Conservation (phyloP, 1,140 invertebrate genomes). For the Heterodera schachtii region DNA sequence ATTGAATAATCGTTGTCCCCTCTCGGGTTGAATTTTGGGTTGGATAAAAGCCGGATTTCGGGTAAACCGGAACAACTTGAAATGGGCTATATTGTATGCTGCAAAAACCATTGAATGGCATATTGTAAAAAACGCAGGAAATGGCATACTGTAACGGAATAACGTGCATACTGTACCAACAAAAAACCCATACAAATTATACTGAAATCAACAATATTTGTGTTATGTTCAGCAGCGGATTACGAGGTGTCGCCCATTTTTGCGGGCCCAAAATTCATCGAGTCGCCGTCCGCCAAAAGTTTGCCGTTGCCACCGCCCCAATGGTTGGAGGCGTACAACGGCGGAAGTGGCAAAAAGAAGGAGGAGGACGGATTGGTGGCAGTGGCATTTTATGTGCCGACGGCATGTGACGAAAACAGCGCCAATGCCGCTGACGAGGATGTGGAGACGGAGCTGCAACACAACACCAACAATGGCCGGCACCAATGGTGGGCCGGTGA, state of each 20-base stretch:
- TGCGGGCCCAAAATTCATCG: slow-evolving; percentile 38
- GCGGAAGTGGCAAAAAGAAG: neutral
- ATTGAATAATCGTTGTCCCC: slow-evolving; percentile 10
- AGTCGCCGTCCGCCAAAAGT: slow-evolving; percentile 41
- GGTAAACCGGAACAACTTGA: no score
- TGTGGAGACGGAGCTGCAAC: neutral
- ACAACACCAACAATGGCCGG: neutral
- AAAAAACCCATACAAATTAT: no score
- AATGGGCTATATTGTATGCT: no score
- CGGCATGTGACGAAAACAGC: neutral
- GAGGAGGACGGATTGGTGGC: neutral
- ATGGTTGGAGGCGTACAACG: slow-evolving; percentile 24
- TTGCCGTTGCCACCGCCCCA: slow-evolving; percentile 40
- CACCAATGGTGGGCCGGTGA: no score
- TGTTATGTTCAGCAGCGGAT: slow-evolving; percentile 1
- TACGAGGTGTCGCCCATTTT: slow-evolving; percentile 35
- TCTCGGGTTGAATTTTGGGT: neutral
- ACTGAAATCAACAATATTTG: no score
- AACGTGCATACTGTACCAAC: no score
- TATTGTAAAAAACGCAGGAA: no score
- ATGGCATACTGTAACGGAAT: no score
- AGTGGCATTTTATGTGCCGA: no score
- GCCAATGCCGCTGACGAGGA: neutral
- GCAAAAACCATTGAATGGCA: no score
- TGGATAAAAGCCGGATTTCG: no score